Conservation (phyloP, 2,888 invertebrate species). For the Dryobotodes eremita region DNA sequence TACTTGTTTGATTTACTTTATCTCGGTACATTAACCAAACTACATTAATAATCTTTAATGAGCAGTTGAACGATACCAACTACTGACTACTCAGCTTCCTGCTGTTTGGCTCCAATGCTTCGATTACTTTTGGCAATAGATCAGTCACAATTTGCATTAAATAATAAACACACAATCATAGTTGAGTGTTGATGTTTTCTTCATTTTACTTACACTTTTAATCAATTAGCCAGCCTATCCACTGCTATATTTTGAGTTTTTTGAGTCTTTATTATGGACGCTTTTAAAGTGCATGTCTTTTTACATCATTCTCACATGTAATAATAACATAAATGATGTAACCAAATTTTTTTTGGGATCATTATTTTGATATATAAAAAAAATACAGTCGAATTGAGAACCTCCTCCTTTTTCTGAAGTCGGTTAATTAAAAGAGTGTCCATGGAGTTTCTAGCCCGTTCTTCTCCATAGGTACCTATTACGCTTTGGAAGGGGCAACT, state of each 20-base stretch:
- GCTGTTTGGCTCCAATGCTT: slow-evolving; percentile 12
- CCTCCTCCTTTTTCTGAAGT: too few relatives aligned
- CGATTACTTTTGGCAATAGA: neutral
- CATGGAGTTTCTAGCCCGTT: too few relatives aligned
- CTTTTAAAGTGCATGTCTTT: too few relatives aligned
- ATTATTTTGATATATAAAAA: too few relatives aligned
- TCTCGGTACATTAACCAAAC: neutral
- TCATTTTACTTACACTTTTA: neutral
- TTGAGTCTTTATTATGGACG: too few relatives aligned
- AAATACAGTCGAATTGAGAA: too few relatives aligned
- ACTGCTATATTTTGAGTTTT: neutral
- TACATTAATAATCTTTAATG: neutral
- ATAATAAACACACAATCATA: neutral
- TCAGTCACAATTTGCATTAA: slow-evolving; percentile 14
- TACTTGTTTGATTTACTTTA: neutral
- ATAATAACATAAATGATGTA: too few relatives aligned
- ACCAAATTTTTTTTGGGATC: too few relatives aligned
- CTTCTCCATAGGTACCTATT: too few relatives aligned
- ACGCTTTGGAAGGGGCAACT: too few relatives aligned
- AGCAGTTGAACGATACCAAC: neutral
- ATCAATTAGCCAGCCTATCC: neutral
- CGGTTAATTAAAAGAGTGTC: too few relatives aligned
- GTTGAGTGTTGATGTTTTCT: neutral
- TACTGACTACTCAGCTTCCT: neutral
- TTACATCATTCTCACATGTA: too few relatives aligned